A percentile compares a stretch with the other conserved stretches of the same genome.
Conservation (phyloP, 2,113 vertebrate species). For the Aegithalos caudatus region DNA sequence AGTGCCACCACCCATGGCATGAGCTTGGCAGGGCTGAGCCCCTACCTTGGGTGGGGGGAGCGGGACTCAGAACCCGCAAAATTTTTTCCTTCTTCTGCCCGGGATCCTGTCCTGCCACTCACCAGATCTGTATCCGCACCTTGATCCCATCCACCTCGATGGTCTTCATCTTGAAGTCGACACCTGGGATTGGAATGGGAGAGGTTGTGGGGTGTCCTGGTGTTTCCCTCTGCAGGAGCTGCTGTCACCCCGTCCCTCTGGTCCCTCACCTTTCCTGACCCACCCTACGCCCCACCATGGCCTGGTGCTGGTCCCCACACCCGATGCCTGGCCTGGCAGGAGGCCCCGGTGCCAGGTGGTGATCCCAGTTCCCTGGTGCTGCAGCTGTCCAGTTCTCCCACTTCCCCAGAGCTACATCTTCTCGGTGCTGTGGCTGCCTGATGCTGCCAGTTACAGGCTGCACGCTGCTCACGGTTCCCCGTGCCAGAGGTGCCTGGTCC, state of each 20-base stretch:
- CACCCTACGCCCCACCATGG: rapidly evolving
- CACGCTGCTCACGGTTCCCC: background rate
- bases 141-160: conserved; percentile 83
- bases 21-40: background rate
- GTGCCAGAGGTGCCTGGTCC: background rate
- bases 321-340: background rate
- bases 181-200: background rate
- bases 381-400: background rate
- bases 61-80: rapidly evolving
- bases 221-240: too few species aligned
- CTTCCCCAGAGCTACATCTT: background rate
- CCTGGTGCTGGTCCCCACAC: background rate
- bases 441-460: background rate
- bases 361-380: background rate
- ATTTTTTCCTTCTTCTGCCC: background rate
- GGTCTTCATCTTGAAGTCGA: conserved; percentile 83
- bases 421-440: background rate
- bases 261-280: background rate
- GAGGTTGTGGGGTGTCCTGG: background rate
- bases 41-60: background rate
- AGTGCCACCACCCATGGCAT: background rate
- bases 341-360: rapidly evolving
- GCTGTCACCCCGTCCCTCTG: background rate
- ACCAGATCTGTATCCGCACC: conserved; percentile 84
- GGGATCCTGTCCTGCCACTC: background rate